phyloP scores from a whole-genome alignment of 2,113 vertebrate species.

The Carettochelys insculpta region DNA sequence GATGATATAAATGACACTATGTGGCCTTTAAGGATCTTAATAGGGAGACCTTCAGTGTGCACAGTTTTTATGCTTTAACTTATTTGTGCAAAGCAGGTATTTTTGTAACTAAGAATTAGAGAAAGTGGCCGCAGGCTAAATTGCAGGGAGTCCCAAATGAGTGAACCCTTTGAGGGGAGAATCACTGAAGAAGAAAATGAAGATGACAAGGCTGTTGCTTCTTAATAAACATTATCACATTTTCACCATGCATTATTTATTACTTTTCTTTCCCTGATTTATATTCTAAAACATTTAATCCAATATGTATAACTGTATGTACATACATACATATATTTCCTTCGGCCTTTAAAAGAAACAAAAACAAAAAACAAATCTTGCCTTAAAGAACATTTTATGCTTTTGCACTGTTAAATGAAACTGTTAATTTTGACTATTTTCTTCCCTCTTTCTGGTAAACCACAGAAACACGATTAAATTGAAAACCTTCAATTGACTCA shows the following conservation, averaged over 20 bases:
- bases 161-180: constrained; percentile 77
- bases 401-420: constrained; percentile 29
- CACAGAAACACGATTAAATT: constrained; percentile 43
- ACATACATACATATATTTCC: constrained; percentile 54
- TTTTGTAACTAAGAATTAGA: constrained; percentile 78
- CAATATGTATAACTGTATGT: constrained; percentile 70
- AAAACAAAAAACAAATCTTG: constrained; percentile 8
- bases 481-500: constrained; percentile 33
- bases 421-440: constrained; percentile 24
- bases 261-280: constrained; percentile 78
- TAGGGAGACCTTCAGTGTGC: constrained; percentile 62
- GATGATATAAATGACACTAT: constrained; percentile 32
- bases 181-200: constrained; percentile 84
- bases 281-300: constrained; percentile 79
- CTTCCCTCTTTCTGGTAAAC: not conserved
- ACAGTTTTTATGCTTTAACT: constrained; percentile 75
- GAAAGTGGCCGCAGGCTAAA: constrained; percentile 80
- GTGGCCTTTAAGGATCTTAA: constrained; percentile 65
- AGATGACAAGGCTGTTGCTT: constrained; percentile 84
- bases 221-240: constrained; percentile 86
- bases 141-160: constrained; percentile 78
- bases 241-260: constrained; percentile 84
- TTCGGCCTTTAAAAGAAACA: not conserved
- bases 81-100: constrained; percentile 80
- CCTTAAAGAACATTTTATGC: constrained; percentile 23